These are phyloP conservation scores for Bellardia pandia DNA, from an alignment of 2,888 invertebrate genomes.

Conservation along the genomic window DNA sequence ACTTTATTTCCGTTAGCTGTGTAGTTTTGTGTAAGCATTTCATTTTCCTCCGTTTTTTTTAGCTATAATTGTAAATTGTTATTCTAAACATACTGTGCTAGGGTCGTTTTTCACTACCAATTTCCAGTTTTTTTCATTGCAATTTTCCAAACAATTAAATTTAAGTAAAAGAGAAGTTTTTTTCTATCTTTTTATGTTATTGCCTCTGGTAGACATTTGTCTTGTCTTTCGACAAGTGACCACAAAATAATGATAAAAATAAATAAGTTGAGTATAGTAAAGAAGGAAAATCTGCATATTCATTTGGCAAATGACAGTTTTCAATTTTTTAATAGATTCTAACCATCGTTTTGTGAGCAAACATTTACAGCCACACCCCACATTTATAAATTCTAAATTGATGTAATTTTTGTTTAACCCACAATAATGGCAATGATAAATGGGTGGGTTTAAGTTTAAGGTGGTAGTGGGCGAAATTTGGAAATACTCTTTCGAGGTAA, in stretches of 20 bases:
- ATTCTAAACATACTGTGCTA: constrained; percentile 47
- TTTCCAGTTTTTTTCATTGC: constrained; percentile 23
- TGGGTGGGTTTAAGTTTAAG: neutral
- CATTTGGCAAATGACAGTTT: constrained; percentile 63
- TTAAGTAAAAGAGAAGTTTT: constrained; percentile 15
- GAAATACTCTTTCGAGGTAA: too few relatives aligned
- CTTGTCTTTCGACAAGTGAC: constrained; percentile 38
- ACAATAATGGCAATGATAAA: neutral
- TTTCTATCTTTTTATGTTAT: neutral
- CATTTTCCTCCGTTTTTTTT: constrained; percentile 5
- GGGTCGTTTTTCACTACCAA: constrained; percentile 11
- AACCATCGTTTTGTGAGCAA: neutral
- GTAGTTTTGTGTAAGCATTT: neutral
- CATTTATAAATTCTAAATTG: neutral
- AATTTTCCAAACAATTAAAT: constrained; percentile 69
- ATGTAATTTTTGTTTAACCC: constrained; percentile 10
- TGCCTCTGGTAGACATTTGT: constrained; percentile 31
- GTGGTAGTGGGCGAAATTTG: neutral
- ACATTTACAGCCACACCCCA: constrained; percentile 3
- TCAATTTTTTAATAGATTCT: constrained; percentile 39
- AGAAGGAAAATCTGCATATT: constrained; percentile 51
- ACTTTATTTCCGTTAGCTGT: constrained; percentile 42
- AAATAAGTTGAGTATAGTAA: constrained; percentile 13
- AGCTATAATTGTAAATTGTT: constrained; percentile 54
- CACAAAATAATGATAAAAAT: constrained; percentile 54